phyloP scores from a whole-genome alignment of 1,140 invertebrate species.

The Oncopeltus fasciatus region DNA sequence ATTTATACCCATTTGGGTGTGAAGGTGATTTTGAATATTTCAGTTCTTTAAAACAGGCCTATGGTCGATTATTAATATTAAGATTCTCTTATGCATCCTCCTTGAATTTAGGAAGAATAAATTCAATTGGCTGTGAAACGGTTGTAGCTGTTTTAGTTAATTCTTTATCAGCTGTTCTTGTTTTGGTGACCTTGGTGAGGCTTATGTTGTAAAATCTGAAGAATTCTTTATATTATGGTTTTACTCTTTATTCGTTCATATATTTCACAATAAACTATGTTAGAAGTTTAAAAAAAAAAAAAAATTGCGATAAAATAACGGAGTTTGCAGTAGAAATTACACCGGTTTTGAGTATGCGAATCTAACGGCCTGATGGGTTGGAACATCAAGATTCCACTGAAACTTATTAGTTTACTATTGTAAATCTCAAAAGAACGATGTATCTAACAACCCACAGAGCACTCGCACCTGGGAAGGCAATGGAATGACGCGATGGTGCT shows the following conservation, averaged over 20 bases:
- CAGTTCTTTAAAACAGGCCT: neutral
- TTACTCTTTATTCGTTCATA: no score
- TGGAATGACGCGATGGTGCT: no score
- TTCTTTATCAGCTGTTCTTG: neutral
- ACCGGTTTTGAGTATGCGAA: neutral
- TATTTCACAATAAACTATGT: no score
- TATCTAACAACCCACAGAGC: no score
- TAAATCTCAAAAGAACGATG: no score
- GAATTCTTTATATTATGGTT: no score
- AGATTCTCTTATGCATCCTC: neutral
- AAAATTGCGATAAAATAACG: neutral
- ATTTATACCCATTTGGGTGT: neutral
- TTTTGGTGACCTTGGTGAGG: neutral
- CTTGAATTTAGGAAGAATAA: slow-evolving; percentile 18
- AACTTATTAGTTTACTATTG: no score
- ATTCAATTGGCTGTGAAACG: slow-evolving; percentile 18
- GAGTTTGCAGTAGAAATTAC: neutral
- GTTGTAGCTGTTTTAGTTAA: slow-evolving; percentile 14
- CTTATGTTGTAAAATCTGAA: no score
- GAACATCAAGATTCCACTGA: no score
- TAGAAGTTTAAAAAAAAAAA: neutral
- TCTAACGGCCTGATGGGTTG: no score
- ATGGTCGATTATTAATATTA: neutral
- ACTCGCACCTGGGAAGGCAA: no score
- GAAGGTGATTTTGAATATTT: neutral